Evolutionary conservation across 2,797 vertebrate species (phyloP).

Genomic region (Choloepus didactylus): DNA sequence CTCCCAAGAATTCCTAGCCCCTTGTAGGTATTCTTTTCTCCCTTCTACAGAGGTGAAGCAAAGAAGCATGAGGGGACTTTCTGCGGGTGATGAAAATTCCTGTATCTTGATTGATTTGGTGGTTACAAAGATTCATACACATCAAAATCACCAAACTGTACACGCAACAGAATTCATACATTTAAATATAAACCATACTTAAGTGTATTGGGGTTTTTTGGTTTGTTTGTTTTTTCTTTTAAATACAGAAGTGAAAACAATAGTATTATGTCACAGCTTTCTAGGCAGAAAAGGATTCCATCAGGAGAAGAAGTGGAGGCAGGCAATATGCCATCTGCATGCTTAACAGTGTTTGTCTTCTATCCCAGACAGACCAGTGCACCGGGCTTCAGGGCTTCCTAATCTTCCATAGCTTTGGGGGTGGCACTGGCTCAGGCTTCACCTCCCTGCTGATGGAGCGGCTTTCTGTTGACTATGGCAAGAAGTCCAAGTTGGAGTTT

Average conservation of each 20-base stretch:
- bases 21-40: neutral
- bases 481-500: constrained; percentile 94
- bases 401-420: constrained; percentile 93
- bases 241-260: neutral
- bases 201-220: too few relatives aligned
- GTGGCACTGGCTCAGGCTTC: constrained; percentile 93
- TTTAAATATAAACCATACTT: neutral
- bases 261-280: neutral
- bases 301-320: neutral
- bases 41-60: neutral
- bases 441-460: constrained; percentile 93
- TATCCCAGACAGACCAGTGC: constrained; percentile 91
- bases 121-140: neutral
- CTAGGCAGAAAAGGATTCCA: neutral
- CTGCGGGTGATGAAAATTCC: neutral
- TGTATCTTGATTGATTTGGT: neutral
- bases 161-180: neutral
- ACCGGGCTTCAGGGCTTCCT: constrained; percentile 93
- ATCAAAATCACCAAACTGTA: neutral
- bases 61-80: neutral
- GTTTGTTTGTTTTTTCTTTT: neutral
- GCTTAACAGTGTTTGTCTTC: neutral
- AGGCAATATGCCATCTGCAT: neutral
- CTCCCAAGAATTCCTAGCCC: neutral
- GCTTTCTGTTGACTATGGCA: constrained; percentile 93